A percentile compares a stretch with the other conserved stretches of the same genome.
These are phyloP conservation scores for Pyrochroa serraticornis DNA, from an alignment of 2,888 invertebrate genomes.

Conservation along the genomic window DNA sequence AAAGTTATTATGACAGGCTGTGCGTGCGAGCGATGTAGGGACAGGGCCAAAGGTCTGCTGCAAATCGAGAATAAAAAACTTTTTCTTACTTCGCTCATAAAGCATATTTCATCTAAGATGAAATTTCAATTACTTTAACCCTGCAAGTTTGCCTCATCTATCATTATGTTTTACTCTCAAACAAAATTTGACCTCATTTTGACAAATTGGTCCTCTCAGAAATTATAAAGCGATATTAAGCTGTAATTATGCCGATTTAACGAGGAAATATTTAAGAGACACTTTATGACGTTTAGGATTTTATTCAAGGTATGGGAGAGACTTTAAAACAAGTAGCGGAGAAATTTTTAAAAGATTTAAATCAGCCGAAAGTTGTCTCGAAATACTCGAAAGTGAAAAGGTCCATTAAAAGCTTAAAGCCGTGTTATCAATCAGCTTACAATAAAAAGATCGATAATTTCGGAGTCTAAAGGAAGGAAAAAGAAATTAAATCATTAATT, in stretches of 20 bases:
- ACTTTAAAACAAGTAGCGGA: slow-evolving; percentile 21
- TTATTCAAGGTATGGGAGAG: slow-evolving; percentile 6
- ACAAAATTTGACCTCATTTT: slow-evolving; percentile 5
- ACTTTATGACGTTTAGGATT: slow-evolving; percentile 9
- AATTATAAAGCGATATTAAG: too few species aligned
- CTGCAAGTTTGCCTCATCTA: slow-evolving; percentile 14
- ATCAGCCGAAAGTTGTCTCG: slow-evolving; percentile 28
- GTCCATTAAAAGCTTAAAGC: slow-evolving; percentile 32
- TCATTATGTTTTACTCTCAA: slow-evolving; percentile 3
- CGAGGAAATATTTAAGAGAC: neutral
- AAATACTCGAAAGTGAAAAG: slow-evolving; percentile 31
- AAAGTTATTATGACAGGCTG: slow-evolving; percentile 48
- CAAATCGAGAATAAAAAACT: slow-evolving; percentile 32
- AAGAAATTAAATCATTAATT: slow-evolving; percentile 29
- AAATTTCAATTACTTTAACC: slow-evolving; percentile 33
- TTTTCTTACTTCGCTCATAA: slow-evolving; percentile 31
- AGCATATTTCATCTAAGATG: slow-evolving; percentile 32
- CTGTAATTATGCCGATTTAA: slow-evolving; percentile 1
- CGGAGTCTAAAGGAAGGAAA: slow-evolving; percentile 18
- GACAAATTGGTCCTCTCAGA: neutral
- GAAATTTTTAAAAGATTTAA: slow-evolving; percentile 29
- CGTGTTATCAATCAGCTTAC: slow-evolving; percentile 31
- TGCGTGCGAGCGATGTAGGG: slow-evolving; percentile 39
- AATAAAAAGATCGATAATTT: slow-evolving; percentile 30
- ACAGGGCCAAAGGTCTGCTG: slow-evolving; percentile 24